Conservation (phyloP, 1,140 invertebrate genomes). For the Dryas iulia region DNA sequence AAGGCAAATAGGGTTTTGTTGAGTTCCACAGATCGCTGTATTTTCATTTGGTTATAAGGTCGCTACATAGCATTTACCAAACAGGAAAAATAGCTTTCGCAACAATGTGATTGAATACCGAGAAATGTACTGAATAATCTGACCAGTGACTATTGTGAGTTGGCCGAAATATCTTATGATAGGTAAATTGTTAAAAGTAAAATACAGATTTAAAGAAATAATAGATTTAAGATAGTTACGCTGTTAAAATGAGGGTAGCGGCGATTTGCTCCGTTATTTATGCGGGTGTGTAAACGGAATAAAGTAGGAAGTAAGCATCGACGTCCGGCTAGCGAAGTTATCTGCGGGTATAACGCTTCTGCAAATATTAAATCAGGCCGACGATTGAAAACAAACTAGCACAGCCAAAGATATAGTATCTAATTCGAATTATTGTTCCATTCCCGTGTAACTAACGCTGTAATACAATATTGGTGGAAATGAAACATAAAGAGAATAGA, state of each 20-base stretch:
- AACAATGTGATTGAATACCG: not conserved
- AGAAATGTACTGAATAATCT: not conserved
- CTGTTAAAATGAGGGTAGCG: conserved; percentile 45
- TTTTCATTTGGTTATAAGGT: conserved; percentile 69
- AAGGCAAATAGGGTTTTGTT: conserved; percentile 70
- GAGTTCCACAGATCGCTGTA: conserved; percentile 64
- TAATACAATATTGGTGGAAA: conserved; percentile 64
- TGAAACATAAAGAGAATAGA: conserved; percentile 71
- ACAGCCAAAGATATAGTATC: conserved; percentile 27
- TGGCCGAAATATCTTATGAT: not conserved
- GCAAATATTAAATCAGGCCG: conserved; percentile 60
- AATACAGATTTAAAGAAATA: not conserved
- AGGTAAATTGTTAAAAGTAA: not conserved
- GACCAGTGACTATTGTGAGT: not conserved
- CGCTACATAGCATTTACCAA: conserved; percentile 41
- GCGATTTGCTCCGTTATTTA: conserved; percentile 56
- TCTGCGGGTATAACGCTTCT: conserved; percentile 59
- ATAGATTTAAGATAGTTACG: conserved; percentile 46
- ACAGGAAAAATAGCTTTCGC: conserved; percentile 15
- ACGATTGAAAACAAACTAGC: conserved; percentile 29
- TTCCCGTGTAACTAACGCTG: conserved; percentile 28
- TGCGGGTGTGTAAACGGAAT: conserved; percentile 67
- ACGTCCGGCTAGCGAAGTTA: conserved; percentile 51
- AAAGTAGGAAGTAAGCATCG: conserved; percentile 57
- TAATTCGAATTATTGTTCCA: conserved; percentile 25